phyloP scores from a whole-genome alignment of 2,113 vertebrate species.

The Todiramphus saurophagus region DNA sequence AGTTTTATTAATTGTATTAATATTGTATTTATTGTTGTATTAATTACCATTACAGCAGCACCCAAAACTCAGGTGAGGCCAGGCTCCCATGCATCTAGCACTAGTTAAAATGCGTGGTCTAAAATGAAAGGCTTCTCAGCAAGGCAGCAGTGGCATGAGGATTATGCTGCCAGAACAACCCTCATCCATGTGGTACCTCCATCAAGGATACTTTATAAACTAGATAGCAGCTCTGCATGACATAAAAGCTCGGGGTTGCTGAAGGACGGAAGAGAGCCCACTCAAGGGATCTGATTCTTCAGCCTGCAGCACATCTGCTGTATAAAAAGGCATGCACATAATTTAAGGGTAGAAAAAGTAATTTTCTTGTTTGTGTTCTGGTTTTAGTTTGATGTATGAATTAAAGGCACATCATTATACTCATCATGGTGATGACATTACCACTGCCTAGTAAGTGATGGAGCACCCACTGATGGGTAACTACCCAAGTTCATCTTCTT shows the following conservation, averaged over 20 bases:
- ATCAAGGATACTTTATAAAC: not conserved
- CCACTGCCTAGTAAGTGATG: rapidly evolving
- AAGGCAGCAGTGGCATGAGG: not conserved
- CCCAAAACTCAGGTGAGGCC: not conserved
- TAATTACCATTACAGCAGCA: not conserved
- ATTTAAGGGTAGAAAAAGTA: not conserved
- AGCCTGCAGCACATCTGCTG: not conserved
- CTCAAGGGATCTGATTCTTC: not conserved
- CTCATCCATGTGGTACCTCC: rapidly evolving
- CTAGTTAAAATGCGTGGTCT: not conserved
- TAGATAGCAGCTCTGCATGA: rapidly evolving
- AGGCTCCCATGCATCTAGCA: not conserved
- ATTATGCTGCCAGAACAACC: not conserved
- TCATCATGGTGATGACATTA: not conserved
- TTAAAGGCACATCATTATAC: not conserved
- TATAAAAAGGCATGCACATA: not conserved
- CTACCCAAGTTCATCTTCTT: not conserved
- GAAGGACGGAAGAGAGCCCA: not conserved
- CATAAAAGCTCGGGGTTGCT: not conserved
- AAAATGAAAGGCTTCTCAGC: not conserved
- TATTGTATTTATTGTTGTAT: not conserved
- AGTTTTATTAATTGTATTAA: not conserved
- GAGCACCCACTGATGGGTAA: not conserved
- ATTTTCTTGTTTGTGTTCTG: not conserved
- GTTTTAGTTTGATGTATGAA: not conserved